phyloP scores from a whole-genome alignment of 1,140 invertebrate genomes.

The Aphelenchoides besseyi region DNA sequence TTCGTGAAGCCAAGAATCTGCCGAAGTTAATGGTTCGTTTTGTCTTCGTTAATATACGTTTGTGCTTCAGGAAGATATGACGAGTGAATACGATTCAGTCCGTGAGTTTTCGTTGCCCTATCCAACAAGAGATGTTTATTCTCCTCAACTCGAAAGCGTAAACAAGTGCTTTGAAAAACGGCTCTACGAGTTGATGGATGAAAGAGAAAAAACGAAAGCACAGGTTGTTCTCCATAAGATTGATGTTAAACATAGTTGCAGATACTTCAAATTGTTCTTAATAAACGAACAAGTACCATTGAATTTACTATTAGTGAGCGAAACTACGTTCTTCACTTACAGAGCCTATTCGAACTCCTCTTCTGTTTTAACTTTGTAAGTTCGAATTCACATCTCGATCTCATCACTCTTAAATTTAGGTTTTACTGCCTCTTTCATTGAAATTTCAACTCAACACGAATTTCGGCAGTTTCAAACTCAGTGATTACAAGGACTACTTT shows the following conservation, averaged over 20 bases:
- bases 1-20: background rate
- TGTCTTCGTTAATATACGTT: background rate
- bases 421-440: constrained; percentile 12
- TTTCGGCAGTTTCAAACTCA: no score
- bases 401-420: background rate
- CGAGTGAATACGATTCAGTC: constrained; percentile 31
- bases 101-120: constrained; percentile 19
- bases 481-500: no score
- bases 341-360: background rate
- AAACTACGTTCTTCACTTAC: no score
- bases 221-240: background rate
- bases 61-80: constrained; percentile 15
- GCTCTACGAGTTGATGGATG: background rate
- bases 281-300: no score
- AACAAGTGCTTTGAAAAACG: background rate
- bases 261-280: no score
- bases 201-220: background rate
- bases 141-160: background rate
- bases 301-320: no score
- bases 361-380: background rate
- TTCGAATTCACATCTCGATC: background rate
- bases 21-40: background rate
- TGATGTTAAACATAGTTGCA: no score
- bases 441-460: background rate
- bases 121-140: constrained; percentile 30